These are phyloP conservation scores for Microcebus griseorufus DNA, from an alignment of 2,113 vertebrate species.

Conservation along the genomic window DNA sequence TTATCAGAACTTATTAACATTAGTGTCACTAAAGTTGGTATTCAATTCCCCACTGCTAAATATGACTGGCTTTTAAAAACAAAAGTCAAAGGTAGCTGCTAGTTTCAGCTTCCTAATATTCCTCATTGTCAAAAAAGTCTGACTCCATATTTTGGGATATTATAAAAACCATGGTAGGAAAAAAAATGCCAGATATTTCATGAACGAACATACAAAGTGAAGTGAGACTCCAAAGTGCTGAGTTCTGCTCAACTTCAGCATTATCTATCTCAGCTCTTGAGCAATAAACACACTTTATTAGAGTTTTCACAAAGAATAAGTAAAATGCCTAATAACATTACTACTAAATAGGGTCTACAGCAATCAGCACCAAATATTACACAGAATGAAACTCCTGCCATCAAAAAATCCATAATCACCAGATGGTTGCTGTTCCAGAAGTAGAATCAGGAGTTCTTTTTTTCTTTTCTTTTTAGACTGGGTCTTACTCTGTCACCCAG, in stretches of 20 bases:
- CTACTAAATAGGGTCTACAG: background rate
- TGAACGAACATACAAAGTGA: background rate
- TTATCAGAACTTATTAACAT: too few relatives aligned
- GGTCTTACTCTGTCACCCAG: too few relatives aligned
- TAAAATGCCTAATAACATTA: background rate
- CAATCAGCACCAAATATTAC: background rate
- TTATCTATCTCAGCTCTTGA: background rate
- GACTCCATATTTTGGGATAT: conserved; percentile 1
- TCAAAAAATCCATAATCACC: conserved; percentile 23
- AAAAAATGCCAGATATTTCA: background rate
- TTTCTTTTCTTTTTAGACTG: too few relatives aligned
- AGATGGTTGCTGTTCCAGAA: conserved; percentile 30
- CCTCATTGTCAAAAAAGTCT: background rate
- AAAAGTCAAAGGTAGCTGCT: background rate
- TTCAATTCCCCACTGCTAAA: too few relatives aligned
- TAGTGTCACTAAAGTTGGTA: too few relatives aligned
- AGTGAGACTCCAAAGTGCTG: background rate
- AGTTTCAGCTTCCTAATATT: conserved; percentile 13
- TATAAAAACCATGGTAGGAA: background rate
- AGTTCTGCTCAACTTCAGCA: background rate
- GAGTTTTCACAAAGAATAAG: background rate
- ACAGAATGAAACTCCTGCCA: conserved; percentile 28
- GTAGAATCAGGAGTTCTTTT: too few relatives aligned
- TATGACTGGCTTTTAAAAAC: background rate
- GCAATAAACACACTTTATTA: background rate